Base-by-base conservation (phyloP, 1,140 invertebrate genomes). In the Ooceraea biroi region DNA sequence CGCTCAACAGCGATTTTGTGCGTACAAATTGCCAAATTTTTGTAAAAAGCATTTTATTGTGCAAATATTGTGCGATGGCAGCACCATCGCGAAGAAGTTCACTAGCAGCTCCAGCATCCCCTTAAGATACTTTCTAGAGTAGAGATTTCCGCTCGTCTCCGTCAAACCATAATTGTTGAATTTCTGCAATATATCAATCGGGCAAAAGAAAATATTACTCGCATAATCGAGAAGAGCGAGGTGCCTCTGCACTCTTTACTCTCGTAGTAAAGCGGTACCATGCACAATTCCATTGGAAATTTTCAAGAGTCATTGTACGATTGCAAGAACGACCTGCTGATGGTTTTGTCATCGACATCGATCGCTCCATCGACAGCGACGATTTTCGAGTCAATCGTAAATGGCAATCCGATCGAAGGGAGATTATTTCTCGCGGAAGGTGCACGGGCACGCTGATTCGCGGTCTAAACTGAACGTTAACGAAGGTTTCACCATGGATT, bases 401-500 rank as follows among this genome's bases (percentile, higher is more conserved):
- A 22, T 22, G 36, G 69, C 65, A 71, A 57, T 63, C 27, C 58
- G 85, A 84, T 84, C 60, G 85, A 68, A 69, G 87, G 71, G 44
- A 25, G 10, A 50, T 71, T 78, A 66, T 76, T 60, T 60, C 50
- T 61, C 52, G 68, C 48, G 71, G 82, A 88, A 72, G 80, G 72
- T 52, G 61, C 80, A 76, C 46, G 80, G 71, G 57, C 63, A 68
- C 63, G 46, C 71, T 85, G 66, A 85, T 74, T 55, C 36, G 76
- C 22, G 52, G 27, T 74, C 71, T 65, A 63, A 86, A 84, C 86
- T 82, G 82, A 77, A 68, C 85, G 85, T 88, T 87, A 87, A 87
- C 86, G 85, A 88, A 88, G 73, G 85, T 87, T 88, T 87, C 85
- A 88, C 85, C 85, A 44, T 84, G 11, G 30, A 87, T 88, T 88